These are phyloP conservation scores for Phoenoteleia sp. DNA, from an alignment of 2,888 invertebrate species.

Conservation along the genomic window DNA sequence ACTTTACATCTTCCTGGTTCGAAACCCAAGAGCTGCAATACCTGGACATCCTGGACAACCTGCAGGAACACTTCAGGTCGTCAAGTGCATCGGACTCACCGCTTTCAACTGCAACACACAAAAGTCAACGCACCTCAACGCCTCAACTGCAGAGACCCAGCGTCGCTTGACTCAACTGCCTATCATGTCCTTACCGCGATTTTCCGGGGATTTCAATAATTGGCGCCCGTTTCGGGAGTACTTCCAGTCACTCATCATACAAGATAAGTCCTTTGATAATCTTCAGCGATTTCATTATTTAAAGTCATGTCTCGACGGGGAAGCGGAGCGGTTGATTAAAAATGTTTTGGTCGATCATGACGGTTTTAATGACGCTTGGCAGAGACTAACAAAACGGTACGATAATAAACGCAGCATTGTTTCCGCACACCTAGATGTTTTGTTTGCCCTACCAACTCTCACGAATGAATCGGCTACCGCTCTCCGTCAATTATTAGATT, in stretches of 20 bases:
- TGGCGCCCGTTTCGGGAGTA: not conserved
- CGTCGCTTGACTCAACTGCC: not conserved
- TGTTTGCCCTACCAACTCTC: not conserved
- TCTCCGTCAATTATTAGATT: not conserved
- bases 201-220: not conserved
- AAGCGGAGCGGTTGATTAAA: not conserved
- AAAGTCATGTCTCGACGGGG: conserved; percentile 4
- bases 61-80: not conserved
- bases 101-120: too few relatives aligned
- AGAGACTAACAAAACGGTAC: not conserved
- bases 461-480: not conserved
- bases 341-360: not conserved
- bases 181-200: not conserved
- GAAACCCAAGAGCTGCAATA: not conserved
- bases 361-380: not conserved
- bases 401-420: not conserved
- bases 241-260: not conserved
- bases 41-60: not conserved
- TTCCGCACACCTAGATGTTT: not conserved
- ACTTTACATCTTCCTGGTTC: not conserved
- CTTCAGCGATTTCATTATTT: not conserved
- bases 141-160: too few relatives aligned
- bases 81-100: too few relatives aligned
- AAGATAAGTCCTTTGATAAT: conserved; percentile 6
- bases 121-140: too few relatives aligned